phyloP scores from a whole-genome alignment of 2,113 vertebrate genomes.

The Microtus ochrogaster region DNA sequence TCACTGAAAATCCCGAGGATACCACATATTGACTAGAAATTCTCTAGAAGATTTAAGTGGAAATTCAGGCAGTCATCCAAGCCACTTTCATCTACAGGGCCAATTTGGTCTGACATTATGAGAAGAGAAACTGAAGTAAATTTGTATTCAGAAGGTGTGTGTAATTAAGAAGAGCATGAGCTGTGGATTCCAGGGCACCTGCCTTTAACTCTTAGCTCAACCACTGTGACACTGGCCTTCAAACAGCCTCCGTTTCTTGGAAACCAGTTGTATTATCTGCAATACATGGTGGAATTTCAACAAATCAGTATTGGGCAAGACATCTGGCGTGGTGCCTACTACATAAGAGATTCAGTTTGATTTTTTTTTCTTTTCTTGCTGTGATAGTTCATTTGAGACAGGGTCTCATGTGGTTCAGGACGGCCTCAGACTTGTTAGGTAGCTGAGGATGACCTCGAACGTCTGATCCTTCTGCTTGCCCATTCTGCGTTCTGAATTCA shows the following conservation, averaged over 20 bases:
- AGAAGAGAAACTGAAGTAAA: conserved; percentile 32
- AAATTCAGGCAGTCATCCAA: conserved; percentile 26
- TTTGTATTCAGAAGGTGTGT: background rate
- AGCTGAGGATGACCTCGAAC: background rate
- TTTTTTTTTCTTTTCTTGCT: background rate
- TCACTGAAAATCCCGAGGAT: background rate
- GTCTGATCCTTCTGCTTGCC: too few species aligned
- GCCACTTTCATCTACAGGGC: background rate
- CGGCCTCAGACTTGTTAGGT: background rate
- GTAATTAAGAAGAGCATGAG: background rate
- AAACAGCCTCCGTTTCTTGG: background rate
- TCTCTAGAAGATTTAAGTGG: conserved; percentile 15
- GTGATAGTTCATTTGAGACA: background rate
- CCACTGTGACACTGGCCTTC: background rate
- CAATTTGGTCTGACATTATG: background rate
- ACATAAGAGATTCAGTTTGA: too few species aligned
- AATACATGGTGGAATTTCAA: background rate
- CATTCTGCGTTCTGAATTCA: background rate
- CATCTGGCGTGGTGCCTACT: background rate
- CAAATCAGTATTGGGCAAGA: background rate
- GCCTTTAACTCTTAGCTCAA: background rate
- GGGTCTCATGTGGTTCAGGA: background rate
- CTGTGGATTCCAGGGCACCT: background rate
- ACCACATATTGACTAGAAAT: conserved; percentile 1
- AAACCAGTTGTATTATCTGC: background rate